A percentile compares a stretch with the other conserved stretches of the same genome.
phyloP scores from a whole-genome alignment of 2,113 vertebrate species.

The Elanoides forficatus region DNA sequence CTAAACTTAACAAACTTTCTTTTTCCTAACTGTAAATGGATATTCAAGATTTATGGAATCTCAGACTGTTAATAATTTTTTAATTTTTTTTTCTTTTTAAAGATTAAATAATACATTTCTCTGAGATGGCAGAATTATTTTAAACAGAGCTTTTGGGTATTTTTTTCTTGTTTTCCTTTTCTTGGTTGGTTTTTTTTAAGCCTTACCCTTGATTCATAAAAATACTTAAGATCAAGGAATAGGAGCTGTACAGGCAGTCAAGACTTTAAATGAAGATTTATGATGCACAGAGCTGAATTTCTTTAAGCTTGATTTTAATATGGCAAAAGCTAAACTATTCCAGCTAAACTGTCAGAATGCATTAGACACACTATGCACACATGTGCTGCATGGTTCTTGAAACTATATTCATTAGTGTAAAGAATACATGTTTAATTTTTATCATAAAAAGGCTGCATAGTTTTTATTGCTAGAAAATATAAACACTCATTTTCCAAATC shows the following conservation, averaged over 20 bases:
- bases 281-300: neutral
- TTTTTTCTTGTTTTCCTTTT: neutral
- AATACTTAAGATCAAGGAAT: neutral
- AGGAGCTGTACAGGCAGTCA: neutral
- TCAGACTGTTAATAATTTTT: neutral
- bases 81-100: neutral
- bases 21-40: neutral
- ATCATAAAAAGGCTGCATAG: neutral
- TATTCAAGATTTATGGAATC: neutral
- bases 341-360: neutral
- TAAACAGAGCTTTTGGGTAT: neutral
- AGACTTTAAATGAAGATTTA: neutral
- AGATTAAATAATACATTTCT: neutral
- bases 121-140: neutral
- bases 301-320: neutral
- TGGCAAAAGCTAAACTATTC: neutral
- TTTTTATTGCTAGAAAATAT: neutral
- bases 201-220: neutral
- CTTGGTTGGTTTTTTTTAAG: rapidly evolving
- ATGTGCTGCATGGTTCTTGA: neutral
- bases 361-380: neutral
- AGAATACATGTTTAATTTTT: neutral
- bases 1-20: neutral
- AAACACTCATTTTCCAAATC: neutral
- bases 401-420: neutral